phyloP scores from a whole-genome alignment of 2,797 vertebrate species.

The Oreochromis grahami region DNA sequence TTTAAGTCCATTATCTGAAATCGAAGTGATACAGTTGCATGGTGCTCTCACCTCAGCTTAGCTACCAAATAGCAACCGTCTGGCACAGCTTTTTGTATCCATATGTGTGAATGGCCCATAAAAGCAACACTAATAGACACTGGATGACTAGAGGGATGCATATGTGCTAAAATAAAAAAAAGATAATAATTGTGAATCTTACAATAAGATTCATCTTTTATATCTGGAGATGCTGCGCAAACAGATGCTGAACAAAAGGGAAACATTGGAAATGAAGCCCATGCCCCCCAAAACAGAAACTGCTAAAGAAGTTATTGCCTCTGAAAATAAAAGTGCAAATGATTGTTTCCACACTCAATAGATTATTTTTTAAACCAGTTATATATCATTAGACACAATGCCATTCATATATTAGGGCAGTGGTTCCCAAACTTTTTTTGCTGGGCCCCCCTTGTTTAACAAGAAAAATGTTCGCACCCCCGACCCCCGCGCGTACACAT shows the following conservation, averaged over 20 bases:
- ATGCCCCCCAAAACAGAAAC: slow-evolving; percentile 20
- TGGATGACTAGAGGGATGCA: slow-evolving; percentile 25
- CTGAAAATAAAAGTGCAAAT: neutral
- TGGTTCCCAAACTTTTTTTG: too few species aligned
- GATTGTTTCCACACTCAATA: neutral
- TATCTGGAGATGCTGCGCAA: neutral
- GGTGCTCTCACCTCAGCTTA: neutral
- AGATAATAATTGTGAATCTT: slow-evolving; percentile 2
- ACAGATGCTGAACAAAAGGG: neutral
- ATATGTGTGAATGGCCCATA: neutral
- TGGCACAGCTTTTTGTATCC: neutral
- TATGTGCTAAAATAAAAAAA: neutral
- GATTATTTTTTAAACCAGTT: neutral
- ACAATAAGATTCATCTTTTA: slow-evolving; percentile 4
- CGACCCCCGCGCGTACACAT: too few species aligned
- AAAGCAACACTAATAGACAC: slow-evolving; percentile 20
- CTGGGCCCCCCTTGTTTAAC: too few species aligned
- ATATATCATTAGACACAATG: neutral
- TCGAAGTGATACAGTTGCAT: neutral
- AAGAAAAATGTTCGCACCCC: too few species aligned
- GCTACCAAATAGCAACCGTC: neutral
- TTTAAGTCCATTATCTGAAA: neutral
- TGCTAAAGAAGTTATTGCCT: neutral
- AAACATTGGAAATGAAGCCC: slow-evolving; percentile 26
- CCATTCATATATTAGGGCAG: neutral